Percentiles rank a stretch among this genome's conserved stretches.
phyloP scores from a whole-genome alignment of 1,140 invertebrate species.

The Atopsyche davidsoni region DNA sequence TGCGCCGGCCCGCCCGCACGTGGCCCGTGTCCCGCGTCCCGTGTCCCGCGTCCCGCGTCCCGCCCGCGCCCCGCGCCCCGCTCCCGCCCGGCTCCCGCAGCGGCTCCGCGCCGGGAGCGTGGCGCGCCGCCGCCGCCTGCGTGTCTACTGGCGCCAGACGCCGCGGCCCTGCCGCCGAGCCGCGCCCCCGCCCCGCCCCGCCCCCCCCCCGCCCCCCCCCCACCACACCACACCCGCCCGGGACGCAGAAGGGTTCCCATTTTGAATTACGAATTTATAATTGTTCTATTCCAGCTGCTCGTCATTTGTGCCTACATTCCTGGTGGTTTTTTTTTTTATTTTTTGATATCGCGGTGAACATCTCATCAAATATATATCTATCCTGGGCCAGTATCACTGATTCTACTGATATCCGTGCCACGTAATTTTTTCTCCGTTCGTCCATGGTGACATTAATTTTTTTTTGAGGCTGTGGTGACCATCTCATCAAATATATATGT shows the following conservation, averaged over 20 bases:
- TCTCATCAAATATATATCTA: too few species aligned
- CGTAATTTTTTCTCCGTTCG: too few species aligned
- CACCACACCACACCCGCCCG: background rate
- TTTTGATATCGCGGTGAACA: too few species aligned
- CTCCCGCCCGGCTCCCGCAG: conserved; percentile 2
- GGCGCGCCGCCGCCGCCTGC: conserved; percentile 22
- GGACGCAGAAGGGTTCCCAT: background rate
- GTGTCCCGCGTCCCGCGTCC: conserved; percentile 6
- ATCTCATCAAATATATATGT: too few species aligned
- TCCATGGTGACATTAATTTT: too few species aligned
- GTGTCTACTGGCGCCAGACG: conserved; percentile 27
- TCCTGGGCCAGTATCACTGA: too few species aligned
- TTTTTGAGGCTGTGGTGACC: too few species aligned
- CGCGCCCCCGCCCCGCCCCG: background rate
- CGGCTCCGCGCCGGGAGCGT: conserved; percentile 11
- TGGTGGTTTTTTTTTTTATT: too few species aligned
- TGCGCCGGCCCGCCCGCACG: conserved; percentile 4
- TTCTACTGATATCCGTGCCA: too few species aligned
- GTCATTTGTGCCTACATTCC: too few species aligned
- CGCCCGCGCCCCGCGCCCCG: conserved; percentile 8
- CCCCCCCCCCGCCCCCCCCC: conserved; percentile 4
- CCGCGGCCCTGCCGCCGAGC: background rate
- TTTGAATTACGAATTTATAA: too few species aligned
- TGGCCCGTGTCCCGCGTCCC: conserved; percentile 2
- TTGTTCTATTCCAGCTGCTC: too few species aligned